A percentile compares a stretch with the other conserved stretches of the same genome.
These are phyloP conservation scores for Dolomedes plantarius DNA, from an alignment of 2,888 invertebrate species.

Conservation along the genomic window DNA sequence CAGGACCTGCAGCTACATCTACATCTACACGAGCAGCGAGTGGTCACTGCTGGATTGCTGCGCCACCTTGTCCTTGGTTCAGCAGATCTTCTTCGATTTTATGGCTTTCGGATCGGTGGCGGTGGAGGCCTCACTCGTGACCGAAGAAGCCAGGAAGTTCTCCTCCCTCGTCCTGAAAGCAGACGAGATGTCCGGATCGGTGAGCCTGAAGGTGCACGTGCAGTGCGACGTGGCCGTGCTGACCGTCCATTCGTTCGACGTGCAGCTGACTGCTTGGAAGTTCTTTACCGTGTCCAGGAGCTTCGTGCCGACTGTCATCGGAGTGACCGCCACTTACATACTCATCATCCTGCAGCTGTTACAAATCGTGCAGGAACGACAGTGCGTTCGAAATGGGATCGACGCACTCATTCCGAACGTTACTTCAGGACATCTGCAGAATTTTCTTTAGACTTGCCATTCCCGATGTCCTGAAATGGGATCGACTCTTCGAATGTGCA, in stretches of 20 bases:
- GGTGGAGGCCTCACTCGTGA: slow-evolving; percentile 35
- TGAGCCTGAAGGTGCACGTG: slow-evolving; percentile 16
- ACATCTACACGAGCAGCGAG: slow-evolving; percentile 43
- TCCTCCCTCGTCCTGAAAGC: slow-evolving; percentile 5
- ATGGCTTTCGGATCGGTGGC: slow-evolving; percentile 48
- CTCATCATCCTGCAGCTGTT: slow-evolving; percentile 37
- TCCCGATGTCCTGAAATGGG: too few relatives aligned
- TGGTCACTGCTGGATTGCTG: background rate
- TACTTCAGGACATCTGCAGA: too few relatives aligned
- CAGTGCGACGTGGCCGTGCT: slow-evolving; percentile 38
- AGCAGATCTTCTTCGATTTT: slow-evolving; percentile 40
- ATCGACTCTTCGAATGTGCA: too few relatives aligned
- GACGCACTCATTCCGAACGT: too few relatives aligned
- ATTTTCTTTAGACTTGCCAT: too few relatives aligned
- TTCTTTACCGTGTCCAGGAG: slow-evolving; percentile 51
- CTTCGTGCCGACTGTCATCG: slow-evolving; percentile 50
- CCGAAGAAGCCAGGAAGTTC: slow-evolving; percentile 47
- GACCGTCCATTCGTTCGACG: slow-evolving; percentile 32
- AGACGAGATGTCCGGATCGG: background rate
- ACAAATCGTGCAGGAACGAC: background rate
- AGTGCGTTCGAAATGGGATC: too few relatives aligned
- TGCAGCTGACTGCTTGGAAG: slow-evolving; percentile 58
- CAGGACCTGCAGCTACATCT: slow-evolving; percentile 37
- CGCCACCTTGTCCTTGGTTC: background rate
- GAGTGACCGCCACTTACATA: slow-evolving; percentile 49